Percentiles rank a stretch among this genome's conserved stretches.
Conservation (phyloP, 2,797 vertebrate species). For the Chrosomus eos region DNA sequence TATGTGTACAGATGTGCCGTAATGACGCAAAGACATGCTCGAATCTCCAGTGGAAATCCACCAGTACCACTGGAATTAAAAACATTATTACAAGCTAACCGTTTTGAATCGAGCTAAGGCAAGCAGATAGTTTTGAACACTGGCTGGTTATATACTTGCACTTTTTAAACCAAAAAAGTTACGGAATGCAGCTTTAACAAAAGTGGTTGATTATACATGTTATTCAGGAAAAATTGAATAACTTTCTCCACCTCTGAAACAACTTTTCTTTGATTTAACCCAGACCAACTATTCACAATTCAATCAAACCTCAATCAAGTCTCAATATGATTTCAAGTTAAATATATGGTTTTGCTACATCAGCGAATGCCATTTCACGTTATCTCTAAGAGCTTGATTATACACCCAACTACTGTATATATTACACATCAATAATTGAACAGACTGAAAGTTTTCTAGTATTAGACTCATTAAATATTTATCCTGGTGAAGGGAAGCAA, state of each 20-base stretch:
- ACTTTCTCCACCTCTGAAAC: background rate
- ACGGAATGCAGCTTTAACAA: no score
- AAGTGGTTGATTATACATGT: background rate
- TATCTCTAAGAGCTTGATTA: slow-evolving; percentile 2
- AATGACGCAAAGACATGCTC: no score
- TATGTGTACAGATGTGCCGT: no score
- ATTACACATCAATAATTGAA: background rate
- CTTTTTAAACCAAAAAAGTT: no score
- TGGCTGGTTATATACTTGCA: no score
- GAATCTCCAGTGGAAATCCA: no score
- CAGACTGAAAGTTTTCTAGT: slow-evolving; percentile 2
- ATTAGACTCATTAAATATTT: slow-evolving; percentile 1
- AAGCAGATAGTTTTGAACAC: no score
- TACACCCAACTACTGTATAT: background rate
- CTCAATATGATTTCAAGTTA: background rate
- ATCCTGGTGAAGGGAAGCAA: slow-evolving; percentile 1
- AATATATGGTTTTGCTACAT: background rate
- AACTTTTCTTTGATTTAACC: background rate
- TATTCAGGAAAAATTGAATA: no score
- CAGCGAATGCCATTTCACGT: background rate
- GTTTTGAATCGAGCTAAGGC: no score
- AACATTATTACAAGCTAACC: no score
- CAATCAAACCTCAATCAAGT: background rate
- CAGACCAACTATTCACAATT: background rate
- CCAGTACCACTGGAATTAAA: no score